Conservation (phyloP, 2,797 vertebrate genomes). For the Spinibarbus caldwelli region DNA sequence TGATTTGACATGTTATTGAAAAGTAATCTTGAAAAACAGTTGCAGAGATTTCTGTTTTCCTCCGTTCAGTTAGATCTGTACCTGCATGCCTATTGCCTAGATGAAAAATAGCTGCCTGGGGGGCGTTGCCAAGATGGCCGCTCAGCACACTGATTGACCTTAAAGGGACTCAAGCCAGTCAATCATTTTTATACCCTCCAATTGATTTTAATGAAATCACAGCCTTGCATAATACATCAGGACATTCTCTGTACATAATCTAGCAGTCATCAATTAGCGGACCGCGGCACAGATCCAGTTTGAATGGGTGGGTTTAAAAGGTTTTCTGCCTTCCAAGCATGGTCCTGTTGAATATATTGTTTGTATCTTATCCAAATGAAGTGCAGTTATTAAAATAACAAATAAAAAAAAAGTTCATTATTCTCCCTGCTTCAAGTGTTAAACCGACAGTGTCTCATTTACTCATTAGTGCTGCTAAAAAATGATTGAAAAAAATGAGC, state of each 20-base stretch:
- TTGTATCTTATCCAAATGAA: not conserved
- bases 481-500: not conserved
- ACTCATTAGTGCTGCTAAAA: slow-evolving; percentile 7
- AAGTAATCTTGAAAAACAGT: slow-evolving; percentile 6
- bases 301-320: not conserved
- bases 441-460: not conserved
- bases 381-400: not conserved
- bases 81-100: slow-evolving; percentile 15
- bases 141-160: slow-evolving; percentile 10
- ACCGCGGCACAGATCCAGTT: not conserved
- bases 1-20: slow-evolving; percentile 7
- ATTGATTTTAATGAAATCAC: slow-evolving; percentile 33
- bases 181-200: slow-evolving; percentile 24
- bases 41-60: slow-evolving; percentile 11
- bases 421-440: not conserved
- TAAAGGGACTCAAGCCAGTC: not conserved
- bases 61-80: slow-evolving; percentile 3
- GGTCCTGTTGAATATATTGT: not conserved
- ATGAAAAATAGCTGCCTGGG: slow-evolving; percentile 31
- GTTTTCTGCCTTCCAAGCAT: not conserved
- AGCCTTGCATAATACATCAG: slow-evolving; percentile 22
- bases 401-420: not conserved
- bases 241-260: slow-evolving; percentile 25
- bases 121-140: slow-evolving; percentile 15
- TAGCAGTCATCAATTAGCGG: not conserved